Evolutionary conservation across 2,888 invertebrate genomes (phyloP).

Genomic region (Anoplius nigerrimus): DNA sequence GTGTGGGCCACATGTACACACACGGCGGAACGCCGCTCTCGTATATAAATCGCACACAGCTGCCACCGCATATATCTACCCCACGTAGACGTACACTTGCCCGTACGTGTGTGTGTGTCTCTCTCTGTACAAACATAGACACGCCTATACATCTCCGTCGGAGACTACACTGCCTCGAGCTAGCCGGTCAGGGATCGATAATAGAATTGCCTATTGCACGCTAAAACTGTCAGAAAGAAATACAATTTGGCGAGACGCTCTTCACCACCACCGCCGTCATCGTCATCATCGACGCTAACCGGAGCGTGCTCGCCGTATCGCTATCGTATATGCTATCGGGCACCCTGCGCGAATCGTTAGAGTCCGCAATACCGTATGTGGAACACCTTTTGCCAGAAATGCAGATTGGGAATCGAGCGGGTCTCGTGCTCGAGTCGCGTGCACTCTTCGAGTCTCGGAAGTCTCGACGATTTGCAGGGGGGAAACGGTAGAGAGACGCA

Average conservation of each 20-base stretch:
- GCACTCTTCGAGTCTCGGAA: too few relatives aligned
- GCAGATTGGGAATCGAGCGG: too few relatives aligned
- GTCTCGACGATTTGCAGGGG: too few relatives aligned
- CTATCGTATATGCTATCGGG: too few relatives aligned
- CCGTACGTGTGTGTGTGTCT: background rate
- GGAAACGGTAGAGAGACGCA: too few relatives aligned
- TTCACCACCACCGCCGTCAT: constrained; percentile 12
- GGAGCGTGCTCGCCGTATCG: too few relatives aligned
- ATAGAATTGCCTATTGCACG: constrained; percentile 69
- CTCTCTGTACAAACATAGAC: constrained; percentile 2
- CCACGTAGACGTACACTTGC: background rate
- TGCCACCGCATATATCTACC: background rate
- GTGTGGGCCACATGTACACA: constrained; percentile 19
- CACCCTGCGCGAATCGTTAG: background rate
- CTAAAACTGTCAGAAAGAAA: constrained; percentile 62
- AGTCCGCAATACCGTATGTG: too few relatives aligned
- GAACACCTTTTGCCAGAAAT: too few relatives aligned
- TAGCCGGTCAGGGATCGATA: constrained; percentile 64
- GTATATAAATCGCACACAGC: constrained; percentile 17
- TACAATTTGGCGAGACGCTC: constrained; percentile 53
- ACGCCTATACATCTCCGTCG: constrained; percentile 19
- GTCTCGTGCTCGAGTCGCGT: too few relatives aligned
- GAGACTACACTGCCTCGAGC: constrained; percentile 45
- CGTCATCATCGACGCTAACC: background rate
- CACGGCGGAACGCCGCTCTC: constrained; percentile 1